Evolutionary conservation across 1,140 invertebrate genomes (phyloP).

Genomic region (Drosophila guanche): DNA sequence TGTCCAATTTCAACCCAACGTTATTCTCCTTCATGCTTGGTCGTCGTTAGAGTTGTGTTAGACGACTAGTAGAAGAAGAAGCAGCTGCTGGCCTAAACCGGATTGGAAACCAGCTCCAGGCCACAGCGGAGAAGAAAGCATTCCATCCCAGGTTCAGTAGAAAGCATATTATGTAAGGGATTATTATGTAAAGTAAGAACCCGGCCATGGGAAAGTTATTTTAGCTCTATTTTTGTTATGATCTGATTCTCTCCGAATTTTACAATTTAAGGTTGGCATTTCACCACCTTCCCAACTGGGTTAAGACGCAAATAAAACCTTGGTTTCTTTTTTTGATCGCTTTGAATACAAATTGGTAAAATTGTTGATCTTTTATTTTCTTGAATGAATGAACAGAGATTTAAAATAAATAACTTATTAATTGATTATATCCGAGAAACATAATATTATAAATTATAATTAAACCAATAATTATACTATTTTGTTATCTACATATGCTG

Average conservation of each 20-base stretch:
- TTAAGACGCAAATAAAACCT: constrained; percentile 52
- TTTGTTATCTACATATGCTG: too few relatives aligned
- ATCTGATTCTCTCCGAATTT: constrained; percentile 33
- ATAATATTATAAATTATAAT: too few relatives aligned
- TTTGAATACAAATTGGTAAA: background rate
- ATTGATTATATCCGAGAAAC: too few relatives aligned
- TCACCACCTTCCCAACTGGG: constrained; percentile 29
- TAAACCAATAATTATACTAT: too few relatives aligned
- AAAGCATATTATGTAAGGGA: constrained; percentile 58
- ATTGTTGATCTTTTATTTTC: background rate
- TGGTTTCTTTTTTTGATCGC: constrained; percentile 31
- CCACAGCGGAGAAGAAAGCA: constrained; percentile 65
- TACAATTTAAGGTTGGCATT: constrained; percentile 41
- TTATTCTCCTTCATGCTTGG: constrained; percentile 33
- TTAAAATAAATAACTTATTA: too few relatives aligned
- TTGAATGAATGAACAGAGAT: too few relatives aligned
- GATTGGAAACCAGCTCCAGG: constrained; percentile 56
- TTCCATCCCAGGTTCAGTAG: constrained; percentile 31
- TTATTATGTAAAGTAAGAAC: constrained; percentile 50
- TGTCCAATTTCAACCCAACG: constrained; percentile 13
- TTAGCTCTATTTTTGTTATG: constrained; percentile 40
- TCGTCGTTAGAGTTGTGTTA: constrained; percentile 71
- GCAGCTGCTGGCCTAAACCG: constrained; percentile 56
- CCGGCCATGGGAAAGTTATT: constrained; percentile 46
- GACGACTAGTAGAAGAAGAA: constrained; percentile 22